Evolutionary conservation across 92 coral and sea anemone species (phyloP).

Genomic region (Zoanthus sociatus): DNA sequence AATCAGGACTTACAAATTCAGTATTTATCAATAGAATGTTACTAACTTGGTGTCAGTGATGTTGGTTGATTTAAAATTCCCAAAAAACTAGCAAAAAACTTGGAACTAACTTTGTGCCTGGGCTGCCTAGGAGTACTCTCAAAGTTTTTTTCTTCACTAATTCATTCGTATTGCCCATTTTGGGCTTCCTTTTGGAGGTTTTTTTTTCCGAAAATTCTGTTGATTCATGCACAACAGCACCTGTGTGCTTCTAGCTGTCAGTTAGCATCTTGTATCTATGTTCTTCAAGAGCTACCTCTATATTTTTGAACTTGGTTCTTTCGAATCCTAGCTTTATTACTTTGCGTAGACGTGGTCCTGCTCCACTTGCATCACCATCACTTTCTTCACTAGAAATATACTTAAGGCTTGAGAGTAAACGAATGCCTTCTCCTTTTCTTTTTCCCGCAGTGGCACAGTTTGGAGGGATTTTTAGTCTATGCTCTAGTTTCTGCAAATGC

Average conservation of each 20-base stretch:
- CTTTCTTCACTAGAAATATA: not conserved
- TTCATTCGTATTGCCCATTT: constrained; percentile 29
- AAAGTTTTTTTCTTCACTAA: not conserved
- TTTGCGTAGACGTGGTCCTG: not conserved
- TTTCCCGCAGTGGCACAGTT: not conserved
- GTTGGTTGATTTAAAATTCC: not conserved
- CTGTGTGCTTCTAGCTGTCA: constrained; percentile 12
- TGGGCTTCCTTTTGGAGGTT: constrained; percentile 25
- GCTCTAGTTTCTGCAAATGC: constrained; percentile 6
- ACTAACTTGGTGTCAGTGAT: not conserved
- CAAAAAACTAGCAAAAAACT: not conserved
- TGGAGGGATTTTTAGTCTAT: not conserved
- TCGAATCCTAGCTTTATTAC: not conserved
- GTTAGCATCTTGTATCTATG: not conserved
- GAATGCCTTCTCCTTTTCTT: not conserved
- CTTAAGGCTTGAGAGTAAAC: not conserved
- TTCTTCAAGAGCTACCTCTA: not conserved
- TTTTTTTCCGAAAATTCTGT: constrained; percentile 19
- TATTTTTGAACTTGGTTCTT: not conserved
- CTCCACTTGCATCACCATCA: not conserved
- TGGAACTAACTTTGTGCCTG: not conserved
- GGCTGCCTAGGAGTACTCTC: not conserved
- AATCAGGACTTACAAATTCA: too few relatives aligned
- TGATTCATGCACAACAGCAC: constrained; percentile 23
- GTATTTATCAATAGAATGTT: not conserved